Evolutionary conservation across 2,797 vertebrate genomes (phyloP).

Genomic region (Eulemur rubriventer): DNA sequence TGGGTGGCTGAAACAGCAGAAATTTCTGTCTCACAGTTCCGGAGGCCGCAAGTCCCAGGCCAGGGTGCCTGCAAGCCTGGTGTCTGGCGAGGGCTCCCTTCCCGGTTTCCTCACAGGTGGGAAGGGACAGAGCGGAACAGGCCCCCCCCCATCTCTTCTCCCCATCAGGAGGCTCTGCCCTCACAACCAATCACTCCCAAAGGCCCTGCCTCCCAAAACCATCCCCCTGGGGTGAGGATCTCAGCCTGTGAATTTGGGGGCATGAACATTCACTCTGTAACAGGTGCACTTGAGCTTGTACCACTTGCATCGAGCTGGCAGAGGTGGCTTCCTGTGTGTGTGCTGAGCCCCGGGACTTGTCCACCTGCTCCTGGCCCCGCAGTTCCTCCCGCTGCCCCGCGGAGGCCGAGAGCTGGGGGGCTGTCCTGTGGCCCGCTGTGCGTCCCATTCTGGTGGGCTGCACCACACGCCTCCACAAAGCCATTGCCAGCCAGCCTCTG

Average conservation of each 20-base stretch:
- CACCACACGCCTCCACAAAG: rapidly evolving
- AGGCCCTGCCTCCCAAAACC: not conserved
- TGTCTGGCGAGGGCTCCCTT: not conserved
- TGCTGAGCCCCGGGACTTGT: not conserved
- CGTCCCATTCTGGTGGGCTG: rapidly evolving
- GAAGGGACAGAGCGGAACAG: not conserved
- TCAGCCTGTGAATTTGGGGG: not conserved
- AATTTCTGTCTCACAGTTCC: not conserved
- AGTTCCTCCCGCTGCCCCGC: rapidly evolving
- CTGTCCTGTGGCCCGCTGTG: no score
- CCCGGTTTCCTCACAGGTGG: not conserved
- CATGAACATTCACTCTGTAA: not conserved
- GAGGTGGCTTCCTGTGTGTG: rapidly evolving
- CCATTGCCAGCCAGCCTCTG: not conserved
- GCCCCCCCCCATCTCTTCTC: not conserved
- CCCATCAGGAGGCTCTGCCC: no score
- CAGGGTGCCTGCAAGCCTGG: not conserved
- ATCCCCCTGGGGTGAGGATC: no score
- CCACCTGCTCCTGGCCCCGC: rapidly evolving
- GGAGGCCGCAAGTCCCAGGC: no score
- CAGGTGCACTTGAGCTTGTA: rapidly evolving
- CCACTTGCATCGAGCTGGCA: rapidly evolving
- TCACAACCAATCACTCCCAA: not conserved
- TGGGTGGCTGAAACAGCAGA: not conserved
- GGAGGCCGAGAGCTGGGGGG: not conserved